Evolutionary conservation across 2,888 invertebrate species (phyloP), one percentile per base, ranked within the genome.

Genomic region (Pecten maximus): DNA sequence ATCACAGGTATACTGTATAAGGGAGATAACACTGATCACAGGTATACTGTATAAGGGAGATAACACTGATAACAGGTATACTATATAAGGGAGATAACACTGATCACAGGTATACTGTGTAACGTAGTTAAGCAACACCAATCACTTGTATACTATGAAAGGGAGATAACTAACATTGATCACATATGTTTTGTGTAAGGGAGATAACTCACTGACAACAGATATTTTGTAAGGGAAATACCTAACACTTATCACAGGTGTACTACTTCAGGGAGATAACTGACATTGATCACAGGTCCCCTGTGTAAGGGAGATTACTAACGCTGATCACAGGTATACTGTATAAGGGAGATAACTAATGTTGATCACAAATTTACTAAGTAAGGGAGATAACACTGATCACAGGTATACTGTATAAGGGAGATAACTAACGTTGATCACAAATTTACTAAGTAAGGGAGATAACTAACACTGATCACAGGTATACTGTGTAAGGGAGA

Each of bases 301-400:
- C 28, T 28, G 60, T 74, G 60, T 16, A 74, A 74, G 60, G 60
- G 28, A 74, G 60, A 74, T 74, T 10, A 44, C 44, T 12, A 44
- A 44, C 44, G 12, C 44, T n/a, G n/a, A n/a, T n/a, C n/a, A n/a
- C n/a, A n/a, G n/a, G n/a, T n/a, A n/a, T n/a, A n/a, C n/a, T n/a
- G n/a, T n/a, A n/a, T n/a, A n/a, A n/a, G n/a, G n/a, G n/a, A n/a
- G n/a, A n/a, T n/a, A n/a, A n/a, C n/a, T 6, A 44, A 44, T 10
- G 12, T 44, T 10, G 44, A 10, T n/a, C n/a, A n/a, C n/a, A n/a
- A 50, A 74, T 74, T 4, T 60, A 60, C 60, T 60, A 4, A 23
- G 60, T 60, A 60, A 60, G 60, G 60, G 60, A 60, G 60, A 60
- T n/a, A 60, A 60, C 60, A n/a, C 23, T 16, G 23, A 60, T 60